Evolutionary conservation across 2,797 vertebrate species (phyloP).

Genomic region (Alauda arvensis): DNA sequence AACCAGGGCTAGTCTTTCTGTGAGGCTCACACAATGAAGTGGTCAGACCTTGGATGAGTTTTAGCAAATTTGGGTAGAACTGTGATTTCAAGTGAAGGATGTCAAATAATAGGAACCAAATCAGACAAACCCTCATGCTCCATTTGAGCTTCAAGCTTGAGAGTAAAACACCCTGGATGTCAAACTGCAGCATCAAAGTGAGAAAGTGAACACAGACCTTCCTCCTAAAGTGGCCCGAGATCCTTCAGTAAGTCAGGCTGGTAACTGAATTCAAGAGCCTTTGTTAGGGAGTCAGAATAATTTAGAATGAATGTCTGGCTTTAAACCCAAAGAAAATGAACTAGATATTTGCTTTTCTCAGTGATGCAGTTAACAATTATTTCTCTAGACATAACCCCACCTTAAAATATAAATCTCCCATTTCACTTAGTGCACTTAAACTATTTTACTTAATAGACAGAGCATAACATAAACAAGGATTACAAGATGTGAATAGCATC

Average conservation of each 20-base stretch:
- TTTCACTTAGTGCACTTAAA: neutral
- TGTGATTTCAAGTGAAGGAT: neutral
- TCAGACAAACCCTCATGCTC: neutral
- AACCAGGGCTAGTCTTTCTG: neutral
- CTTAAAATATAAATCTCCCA: neutral
- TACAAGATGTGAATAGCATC: slow-evolving; percentile 3
- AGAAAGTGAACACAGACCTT: neutral
- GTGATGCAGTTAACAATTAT: neutral
- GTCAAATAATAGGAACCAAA: neutral
- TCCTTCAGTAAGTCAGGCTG: neutral
- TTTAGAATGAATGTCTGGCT: neutral
- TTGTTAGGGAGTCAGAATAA: neutral
- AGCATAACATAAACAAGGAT: slow-evolving; percentile 20
- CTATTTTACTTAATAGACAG: slow-evolving; percentile 1
- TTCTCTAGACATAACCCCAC: neutral
- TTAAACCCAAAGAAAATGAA: neutral
- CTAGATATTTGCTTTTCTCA: neutral
- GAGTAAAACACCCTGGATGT: neutral
- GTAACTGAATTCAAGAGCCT: neutral
- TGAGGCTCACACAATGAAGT: neutral
- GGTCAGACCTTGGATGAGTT: neutral
- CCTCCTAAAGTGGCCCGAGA: neutral
- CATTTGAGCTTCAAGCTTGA: neutral
- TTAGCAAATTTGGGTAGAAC: neutral
- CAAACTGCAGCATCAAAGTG: neutral